phyloP scores from a whole-genome alignment of 1,140 invertebrate species.

The Mizuhopecten yessoensis region DNA sequence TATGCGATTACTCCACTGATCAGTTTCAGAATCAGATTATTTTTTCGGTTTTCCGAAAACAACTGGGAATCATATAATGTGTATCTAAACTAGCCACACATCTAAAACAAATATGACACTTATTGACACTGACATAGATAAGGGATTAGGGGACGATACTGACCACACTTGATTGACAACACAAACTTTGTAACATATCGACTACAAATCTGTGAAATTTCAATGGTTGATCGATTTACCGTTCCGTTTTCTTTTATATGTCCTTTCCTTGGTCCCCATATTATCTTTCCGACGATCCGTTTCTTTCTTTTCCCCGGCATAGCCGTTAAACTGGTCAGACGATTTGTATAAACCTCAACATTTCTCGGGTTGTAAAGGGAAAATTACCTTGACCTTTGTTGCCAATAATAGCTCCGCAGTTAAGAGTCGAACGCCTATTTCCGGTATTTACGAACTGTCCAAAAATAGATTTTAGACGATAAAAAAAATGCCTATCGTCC shows the following conservation, averaged over 20 bases:
- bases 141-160: not conserved
- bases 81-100: not conserved
- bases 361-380: not conserved
- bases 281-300: conserved; percentile 77
- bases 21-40: not conserved
- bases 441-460: not conserved
- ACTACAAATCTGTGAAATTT: not conserved
- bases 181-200: not conserved
- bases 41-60: not conserved
- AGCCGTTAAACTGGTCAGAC: not conserved
- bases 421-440: not conserved
- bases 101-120: not conserved
- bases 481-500: not conserved
- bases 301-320: conserved; percentile 76
- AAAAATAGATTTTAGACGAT: not conserved
- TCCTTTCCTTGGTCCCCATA: conserved; percentile 72
- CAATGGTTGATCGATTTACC: conserved; percentile 48
- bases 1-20: too few relatives aligned
- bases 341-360: not conserved
- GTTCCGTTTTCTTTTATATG: conserved; percentile 68
- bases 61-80: too few relatives aligned
- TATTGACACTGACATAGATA: not conserved
- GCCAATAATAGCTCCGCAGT: conserved; percentile 45
- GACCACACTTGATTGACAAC: not conserved
- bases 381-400: conserved; percentile 44